phyloP scores from a whole-genome alignment of 2,113 vertebrate species.

The Taxidea taxus region DNA sequence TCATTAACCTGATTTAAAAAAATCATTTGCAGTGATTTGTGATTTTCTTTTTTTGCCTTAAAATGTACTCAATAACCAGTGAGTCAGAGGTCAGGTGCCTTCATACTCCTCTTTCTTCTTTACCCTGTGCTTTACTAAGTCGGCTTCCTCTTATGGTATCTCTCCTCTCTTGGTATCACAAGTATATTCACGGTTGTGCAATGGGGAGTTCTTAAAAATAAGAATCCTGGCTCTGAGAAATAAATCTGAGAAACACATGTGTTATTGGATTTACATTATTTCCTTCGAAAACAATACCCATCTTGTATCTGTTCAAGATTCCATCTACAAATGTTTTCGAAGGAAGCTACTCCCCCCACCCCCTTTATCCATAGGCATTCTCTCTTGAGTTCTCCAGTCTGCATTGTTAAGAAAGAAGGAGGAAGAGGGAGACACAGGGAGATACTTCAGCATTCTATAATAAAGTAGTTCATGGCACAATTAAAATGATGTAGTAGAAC shows the following conservation, averaged over 20 bases:
- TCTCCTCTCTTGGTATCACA: neutral
- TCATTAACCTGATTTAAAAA: constrained; percentile 67
- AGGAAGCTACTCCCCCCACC: constrained; percentile 45
- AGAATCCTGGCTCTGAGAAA: constrained; percentile 46
- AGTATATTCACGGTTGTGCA: neutral
- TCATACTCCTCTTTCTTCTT: neutral
- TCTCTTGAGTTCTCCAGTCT: constrained; percentile 58
- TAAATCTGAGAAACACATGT: constrained; percentile 47
- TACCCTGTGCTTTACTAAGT: neutral
- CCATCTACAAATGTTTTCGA: constrained; percentile 62
- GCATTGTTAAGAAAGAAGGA: constrained; percentile 58
- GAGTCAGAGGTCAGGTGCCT: neutral
- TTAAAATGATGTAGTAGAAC: constrained; percentile 80
- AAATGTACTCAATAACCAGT: constrained; percentile 11
- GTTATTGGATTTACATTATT: constrained; percentile 62
- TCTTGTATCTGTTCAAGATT: constrained; percentile 71
- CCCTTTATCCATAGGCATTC: neutral
- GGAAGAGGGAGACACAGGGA: constrained; percentile 30
- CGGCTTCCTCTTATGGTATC: neutral
- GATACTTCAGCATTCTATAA: constrained; percentile 74
- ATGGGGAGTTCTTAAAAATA: neutral
- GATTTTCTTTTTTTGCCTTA: constrained; percentile 75
- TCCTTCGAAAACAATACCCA: constrained; percentile 37
- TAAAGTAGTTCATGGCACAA: constrained; percentile 79
- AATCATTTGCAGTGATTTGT: constrained; percentile 71